phyloP scores from a whole-genome alignment of 2,888 invertebrate genomes.

The Coenonympha glycerion region DNA sequence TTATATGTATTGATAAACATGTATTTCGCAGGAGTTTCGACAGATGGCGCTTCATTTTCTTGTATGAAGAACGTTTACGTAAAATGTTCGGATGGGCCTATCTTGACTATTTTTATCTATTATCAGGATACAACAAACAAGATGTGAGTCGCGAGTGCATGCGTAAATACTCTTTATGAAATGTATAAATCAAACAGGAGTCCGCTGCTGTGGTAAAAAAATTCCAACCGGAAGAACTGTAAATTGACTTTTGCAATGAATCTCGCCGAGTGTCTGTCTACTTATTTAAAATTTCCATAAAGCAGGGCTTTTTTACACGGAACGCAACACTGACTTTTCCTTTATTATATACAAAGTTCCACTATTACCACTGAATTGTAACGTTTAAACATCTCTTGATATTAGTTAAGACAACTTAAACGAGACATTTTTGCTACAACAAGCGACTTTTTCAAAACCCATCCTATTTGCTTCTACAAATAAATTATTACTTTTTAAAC shows the following conservation, averaged over 20 bases:
- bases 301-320: slow-evolving; percentile 38
- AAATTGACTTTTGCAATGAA: slow-evolving; percentile 26
- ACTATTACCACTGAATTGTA: slow-evolving; percentile 32
- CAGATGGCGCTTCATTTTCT: no score
- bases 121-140: background rate
- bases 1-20: no score
- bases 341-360: slow-evolving; percentile 20
- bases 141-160: slow-evolving; percentile 4
- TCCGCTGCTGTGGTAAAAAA: slow-evolving; percentile 18
- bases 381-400: slow-evolving; percentile 35
- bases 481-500: no score
- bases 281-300: slow-evolving; percentile 40
- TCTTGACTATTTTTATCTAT: no score
- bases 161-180: slow-evolving; percentile 19
- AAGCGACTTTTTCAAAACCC: no score
- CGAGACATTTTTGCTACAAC: no score
- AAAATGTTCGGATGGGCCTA: no score
- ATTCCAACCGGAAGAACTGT: slow-evolving; percentile 13
- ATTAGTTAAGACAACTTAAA: slow-evolving; percentile 29
- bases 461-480: no score
- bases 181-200: slow-evolving; percentile 19
- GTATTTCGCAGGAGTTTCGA: no score
- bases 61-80: no score
- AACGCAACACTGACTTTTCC: slow-evolving; percentile 45
- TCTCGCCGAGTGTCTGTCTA: slow-evolving; percentile 27